Evolutionary conservation across 2,797 vertebrate species (phyloP).

Genomic region (Liasis olivaceus): DNA sequence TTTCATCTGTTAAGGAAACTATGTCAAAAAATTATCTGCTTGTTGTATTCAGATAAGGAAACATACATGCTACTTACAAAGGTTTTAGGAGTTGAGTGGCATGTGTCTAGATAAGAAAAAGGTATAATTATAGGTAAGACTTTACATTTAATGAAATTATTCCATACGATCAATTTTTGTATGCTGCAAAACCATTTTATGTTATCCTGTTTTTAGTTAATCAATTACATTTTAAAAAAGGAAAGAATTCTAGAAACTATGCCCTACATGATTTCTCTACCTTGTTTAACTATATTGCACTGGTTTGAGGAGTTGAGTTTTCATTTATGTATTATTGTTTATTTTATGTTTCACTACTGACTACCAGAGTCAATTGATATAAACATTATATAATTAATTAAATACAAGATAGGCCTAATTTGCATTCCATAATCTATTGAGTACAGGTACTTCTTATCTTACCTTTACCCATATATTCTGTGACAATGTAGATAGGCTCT

Average conservation of each 20-base stretch:
- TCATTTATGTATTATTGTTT: background rate
- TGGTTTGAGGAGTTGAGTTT: background rate
- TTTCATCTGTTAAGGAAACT: background rate
- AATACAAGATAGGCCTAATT: background rate
- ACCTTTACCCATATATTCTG: conserved; percentile 98
- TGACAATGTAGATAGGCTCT: conserved; percentile 97
- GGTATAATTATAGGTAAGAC: background rate
- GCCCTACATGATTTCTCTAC: background rate
- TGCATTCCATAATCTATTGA: background rate
- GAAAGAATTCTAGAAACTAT: background rate
- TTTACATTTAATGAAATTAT: background rate
- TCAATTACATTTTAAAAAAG: background rate
- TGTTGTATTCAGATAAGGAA: background rate
- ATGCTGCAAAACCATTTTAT: background rate
- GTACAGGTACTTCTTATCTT: background rate
- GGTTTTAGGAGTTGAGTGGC: background rate
- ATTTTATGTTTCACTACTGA: background rate
- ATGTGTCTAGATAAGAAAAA: background rate
- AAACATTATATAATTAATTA: background rate
- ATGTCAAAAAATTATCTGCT: background rate
- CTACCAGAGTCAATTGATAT: background rate
- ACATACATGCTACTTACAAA: background rate
- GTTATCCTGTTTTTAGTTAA: background rate
- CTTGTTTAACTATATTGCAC: background rate
- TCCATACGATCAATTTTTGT: background rate